Base-by-base conservation (phyloP, 1,140 invertebrate genomes). In the Drosophila teissieri region DNA sequence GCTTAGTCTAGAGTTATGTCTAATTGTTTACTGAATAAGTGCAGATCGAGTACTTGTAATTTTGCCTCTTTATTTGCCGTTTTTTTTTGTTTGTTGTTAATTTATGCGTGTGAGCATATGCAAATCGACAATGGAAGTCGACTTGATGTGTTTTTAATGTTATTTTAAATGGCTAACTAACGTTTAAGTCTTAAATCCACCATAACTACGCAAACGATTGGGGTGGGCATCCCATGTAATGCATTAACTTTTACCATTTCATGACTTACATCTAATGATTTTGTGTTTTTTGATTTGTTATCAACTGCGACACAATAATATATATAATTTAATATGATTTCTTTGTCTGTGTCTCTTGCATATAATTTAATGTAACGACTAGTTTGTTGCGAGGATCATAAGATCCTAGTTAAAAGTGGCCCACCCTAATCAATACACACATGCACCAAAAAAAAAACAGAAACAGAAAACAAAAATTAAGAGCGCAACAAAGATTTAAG, bases 151-250 rank as follows among this genome's bases (percentile, higher is more conserved):
- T 82, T 85, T 73, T 77, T 85, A 88, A 88, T 86, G 78, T 86
- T 86, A 83, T 62, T 86, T 76, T 76, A 88, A 88, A 88, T 86
- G 65, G 55, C 81, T 88, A 86, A 69, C 56, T 86, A 81, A 86
- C 69, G 63, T 54, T 68, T 86, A 86, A 80, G 80, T 42, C 31
- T 51, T 24, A 48, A 67, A 54, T 10, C 42, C 36, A 64, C 31
- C 34, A 68, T 53, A 42, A 46, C 31, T 45, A 27, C 31, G 15
- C 27, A 12, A 19, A 31, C 11, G 22, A 19, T 14, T 19, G 27
- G 44, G 37, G 54, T 42, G 37, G 60, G 54, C 31, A 15, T 2
- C 31, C 4, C 49, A 17, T 6, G 1, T 19, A 14, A 3, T 14
- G 27, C 14, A 46, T 24, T 7, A 5, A 8, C 7, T 6, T n/a